These are phyloP conservation scores for Isichthys henryi DNA, from an alignment of 2,113 vertebrate species.

Conservation along the genomic window DNA sequence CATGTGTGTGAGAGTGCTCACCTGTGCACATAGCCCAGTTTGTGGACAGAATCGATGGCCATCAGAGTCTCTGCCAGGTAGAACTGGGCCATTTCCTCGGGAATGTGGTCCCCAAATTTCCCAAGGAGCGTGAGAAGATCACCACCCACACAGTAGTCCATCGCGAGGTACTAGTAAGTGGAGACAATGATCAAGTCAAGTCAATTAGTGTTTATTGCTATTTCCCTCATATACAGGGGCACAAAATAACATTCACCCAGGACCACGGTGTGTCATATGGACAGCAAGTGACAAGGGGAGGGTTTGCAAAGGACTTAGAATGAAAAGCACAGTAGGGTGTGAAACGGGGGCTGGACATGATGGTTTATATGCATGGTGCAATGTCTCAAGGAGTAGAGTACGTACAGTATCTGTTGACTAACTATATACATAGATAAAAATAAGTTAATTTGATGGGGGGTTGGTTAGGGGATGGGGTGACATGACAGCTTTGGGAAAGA, in stretches of 20 bases:
- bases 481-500: background rate
- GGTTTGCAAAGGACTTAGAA: background rate
- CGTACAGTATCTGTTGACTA: background rate
- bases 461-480: background rate
- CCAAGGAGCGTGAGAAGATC: constrained; percentile 77
- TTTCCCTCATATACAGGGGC: background rate
- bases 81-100: constrained; percentile 76
- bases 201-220: background rate
- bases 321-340: background rate
- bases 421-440: background rate
- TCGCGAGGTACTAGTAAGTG: constrained; percentile 67
- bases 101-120: constrained; percentile 75
- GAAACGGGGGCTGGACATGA: background rate
- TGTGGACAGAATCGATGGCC: constrained; percentile 76
- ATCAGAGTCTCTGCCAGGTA: constrained; percentile 79
- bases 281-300: background rate
- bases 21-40: constrained; percentile 74
- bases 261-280: background rate
- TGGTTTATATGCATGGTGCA: background rate
- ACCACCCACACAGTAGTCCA: constrained; percentile 80
- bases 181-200: background rate
- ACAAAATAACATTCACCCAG: background rate
- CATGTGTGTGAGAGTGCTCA: constrained; percentile 25
- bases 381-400: background rate
- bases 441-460: background rate